Percentiles rank a stretch among this genome's conserved stretches.
Evolutionary conservation across 1,140 invertebrate genomes (phyloP).

Genomic region (Aphaenogaster rudis): DNA sequence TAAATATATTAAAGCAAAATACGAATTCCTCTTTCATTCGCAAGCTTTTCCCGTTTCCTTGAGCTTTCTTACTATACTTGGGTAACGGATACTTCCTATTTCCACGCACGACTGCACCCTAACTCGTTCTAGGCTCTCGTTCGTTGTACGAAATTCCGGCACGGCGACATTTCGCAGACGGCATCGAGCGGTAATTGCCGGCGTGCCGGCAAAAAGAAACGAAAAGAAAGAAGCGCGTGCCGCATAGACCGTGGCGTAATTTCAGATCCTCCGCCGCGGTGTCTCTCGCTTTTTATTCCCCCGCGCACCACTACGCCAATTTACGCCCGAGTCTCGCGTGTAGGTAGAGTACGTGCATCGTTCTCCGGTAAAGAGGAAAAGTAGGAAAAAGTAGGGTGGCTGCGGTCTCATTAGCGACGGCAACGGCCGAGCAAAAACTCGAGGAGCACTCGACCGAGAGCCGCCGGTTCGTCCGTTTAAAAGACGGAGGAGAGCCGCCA

Average conservation of each 20-base stretch:
- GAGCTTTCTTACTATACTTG: background rate
- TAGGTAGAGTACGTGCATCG: slow-evolving; percentile 22
- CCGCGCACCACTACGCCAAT: slow-evolving; percentile 3
- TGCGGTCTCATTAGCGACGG: slow-evolving; percentile 61
- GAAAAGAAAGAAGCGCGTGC: slow-evolving; percentile 33
- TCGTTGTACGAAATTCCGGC: slow-evolving; percentile 53
- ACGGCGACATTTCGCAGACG: slow-evolving; percentile 63
- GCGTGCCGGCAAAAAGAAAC: background rate
- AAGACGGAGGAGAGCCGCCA: slow-evolving; percentile 20
- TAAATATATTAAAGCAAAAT: background rate
- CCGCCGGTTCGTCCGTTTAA: slow-evolving; percentile 39
- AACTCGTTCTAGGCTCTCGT: slow-evolving; percentile 16
- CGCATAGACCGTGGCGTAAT: slow-evolving; percentile 54
- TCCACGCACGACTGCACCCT: slow-evolving; percentile 50
- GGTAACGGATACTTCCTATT: slow-evolving; percentile 37
- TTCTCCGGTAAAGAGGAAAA: slow-evolving; percentile 6
- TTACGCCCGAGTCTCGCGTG: slow-evolving; percentile 39
- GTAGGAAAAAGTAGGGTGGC: slow-evolving; percentile 45
- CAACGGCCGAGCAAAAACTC: slow-evolving; percentile 44
- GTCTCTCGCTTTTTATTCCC: slow-evolving; percentile 46
- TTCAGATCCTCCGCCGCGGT: slow-evolving; percentile 33
- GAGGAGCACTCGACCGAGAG: slow-evolving; percentile 53
- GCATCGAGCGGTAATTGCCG: slow-evolving; percentile 59
- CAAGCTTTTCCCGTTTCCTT: background rate
- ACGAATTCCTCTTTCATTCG: background rate